A percentile compares a stretch with the other conserved stretches of the same genome.
Evolutionary conservation across 30 jellyfish, hydroid and myxozoan genomes (phyloP).

Genomic region (Mastigias papua): DNA sequence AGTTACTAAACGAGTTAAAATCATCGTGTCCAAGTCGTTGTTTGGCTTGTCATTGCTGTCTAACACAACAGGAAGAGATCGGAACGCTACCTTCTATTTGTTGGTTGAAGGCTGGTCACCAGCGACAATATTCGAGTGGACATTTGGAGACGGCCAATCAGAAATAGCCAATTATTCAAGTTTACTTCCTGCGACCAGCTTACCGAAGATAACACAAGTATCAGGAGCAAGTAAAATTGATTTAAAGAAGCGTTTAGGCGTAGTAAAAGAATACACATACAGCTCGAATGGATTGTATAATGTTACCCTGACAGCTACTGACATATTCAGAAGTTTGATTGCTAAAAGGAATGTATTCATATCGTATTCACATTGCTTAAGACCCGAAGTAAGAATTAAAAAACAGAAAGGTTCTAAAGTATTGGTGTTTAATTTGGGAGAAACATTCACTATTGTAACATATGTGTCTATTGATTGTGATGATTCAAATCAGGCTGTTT

Average conservation of each 20-base stretch:
- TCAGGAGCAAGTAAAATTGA: constrained; percentile 18
- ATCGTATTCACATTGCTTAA: constrained; percentile 20
- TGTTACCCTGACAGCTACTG: constrained; percentile 24
- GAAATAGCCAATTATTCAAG: not conserved
- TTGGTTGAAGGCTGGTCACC: constrained; percentile 31
- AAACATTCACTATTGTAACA: constrained; percentile 32
- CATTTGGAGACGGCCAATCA: constrained; percentile 46
- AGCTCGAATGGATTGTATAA: constrained; percentile 6
- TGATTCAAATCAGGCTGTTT: constrained; percentile 25
- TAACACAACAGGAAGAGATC: not conserved
- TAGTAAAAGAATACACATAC: not conserved
- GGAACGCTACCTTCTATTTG: constrained; percentile 25
- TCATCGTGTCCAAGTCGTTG: constrained; percentile 17
- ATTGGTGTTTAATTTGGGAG: constrained; percentile 33
- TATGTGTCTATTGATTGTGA: constrained; percentile 49
- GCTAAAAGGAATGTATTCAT: constrained; percentile 37
- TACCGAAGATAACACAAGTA: constrained; percentile 10
- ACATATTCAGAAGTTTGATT: constrained; percentile 1
- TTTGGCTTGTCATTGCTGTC: constrained; percentile 18
- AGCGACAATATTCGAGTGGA: constrained; percentile 26
- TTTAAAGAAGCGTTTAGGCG: constrained; percentile 3
- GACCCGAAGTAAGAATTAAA: constrained; percentile 36
- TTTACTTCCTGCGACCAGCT: constrained; percentile 24
- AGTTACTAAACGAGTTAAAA: not conserved
- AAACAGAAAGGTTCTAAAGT: not conserved